A percentile compares a stretch with the other conserved stretches of the same genome.
Conservation (phyloP, 2,113 vertebrate genomes). For the Lepus americanus region DNA sequence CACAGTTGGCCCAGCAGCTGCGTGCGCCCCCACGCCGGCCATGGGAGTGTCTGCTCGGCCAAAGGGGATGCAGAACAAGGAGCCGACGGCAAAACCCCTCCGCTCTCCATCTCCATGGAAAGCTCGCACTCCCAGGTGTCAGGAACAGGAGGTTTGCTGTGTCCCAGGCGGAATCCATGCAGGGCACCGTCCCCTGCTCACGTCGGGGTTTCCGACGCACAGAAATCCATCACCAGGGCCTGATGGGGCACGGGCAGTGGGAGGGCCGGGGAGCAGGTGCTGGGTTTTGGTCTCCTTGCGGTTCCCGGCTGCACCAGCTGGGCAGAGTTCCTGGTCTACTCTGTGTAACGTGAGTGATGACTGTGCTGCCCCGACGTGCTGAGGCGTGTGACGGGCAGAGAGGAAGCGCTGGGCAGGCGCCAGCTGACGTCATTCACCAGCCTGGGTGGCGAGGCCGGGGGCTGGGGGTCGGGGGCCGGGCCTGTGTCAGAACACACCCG, state of each 20-base stretch:
- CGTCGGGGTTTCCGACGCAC: background rate
- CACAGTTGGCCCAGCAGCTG: no score
- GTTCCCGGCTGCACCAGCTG: background rate
- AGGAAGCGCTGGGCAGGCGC: fast-evolving
- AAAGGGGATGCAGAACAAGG: no score
- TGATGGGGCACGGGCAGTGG: background rate
- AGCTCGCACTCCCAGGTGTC: no score
- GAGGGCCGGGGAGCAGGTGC: background rate
- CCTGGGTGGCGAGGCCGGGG: background rate
- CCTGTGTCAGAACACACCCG: background rate
- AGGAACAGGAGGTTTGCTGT: no score
- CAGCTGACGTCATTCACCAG: background rate
- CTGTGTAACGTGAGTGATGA: background rate
- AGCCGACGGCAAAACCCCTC: no score
- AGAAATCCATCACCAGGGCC: background rate
- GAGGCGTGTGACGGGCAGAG: background rate
- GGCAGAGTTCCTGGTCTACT: background rate
- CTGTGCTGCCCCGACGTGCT: background rate
- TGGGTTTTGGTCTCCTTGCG: background rate
- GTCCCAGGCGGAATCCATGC: no score
- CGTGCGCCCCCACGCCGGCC: no score
- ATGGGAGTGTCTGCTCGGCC: no score
- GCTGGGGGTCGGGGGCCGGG: background rate
- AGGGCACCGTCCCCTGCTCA: background rate
- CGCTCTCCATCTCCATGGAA: no score